Conservation (phyloP, 1,140 invertebrate genomes). For the Cydia amplana region DNA sequence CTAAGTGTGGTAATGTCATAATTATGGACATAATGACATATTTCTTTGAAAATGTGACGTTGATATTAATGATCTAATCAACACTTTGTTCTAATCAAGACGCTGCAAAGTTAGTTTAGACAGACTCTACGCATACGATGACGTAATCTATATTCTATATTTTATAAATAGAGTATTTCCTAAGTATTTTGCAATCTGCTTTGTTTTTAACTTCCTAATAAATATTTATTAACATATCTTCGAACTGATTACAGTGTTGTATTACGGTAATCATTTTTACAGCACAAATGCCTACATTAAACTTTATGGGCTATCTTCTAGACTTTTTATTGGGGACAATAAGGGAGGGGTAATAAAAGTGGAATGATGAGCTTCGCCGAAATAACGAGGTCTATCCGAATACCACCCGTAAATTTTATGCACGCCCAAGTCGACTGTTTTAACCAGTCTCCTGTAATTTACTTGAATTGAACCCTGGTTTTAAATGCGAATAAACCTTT, state of each 20-base stretch:
- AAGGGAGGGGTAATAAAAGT: slow-evolving; percentile 54
- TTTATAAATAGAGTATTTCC: no score
- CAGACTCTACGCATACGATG: no score
- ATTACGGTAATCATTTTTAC: slow-evolving; percentile 27
- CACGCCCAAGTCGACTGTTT: slow-evolving; percentile 28
- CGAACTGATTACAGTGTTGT: slow-evolving; percentile 21
- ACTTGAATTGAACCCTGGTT: slow-evolving; percentile 19
- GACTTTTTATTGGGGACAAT: slow-evolving; percentile 63
- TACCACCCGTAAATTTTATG: slow-evolving; percentile 39
- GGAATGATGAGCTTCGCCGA: slow-evolving; percentile 49
- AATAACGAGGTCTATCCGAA: slow-evolving; percentile 38
- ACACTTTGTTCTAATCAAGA: no score
- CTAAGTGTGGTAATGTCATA: no score
- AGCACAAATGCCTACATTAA: slow-evolving; percentile 38
- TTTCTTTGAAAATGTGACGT: no score
- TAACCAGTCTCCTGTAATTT: slow-evolving; percentile 28
- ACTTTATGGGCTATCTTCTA: slow-evolving; percentile 54
- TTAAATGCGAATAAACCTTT: slow-evolving; percentile 19
- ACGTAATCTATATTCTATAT: no score
- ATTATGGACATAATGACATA: no score
- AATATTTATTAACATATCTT: slow-evolving; percentile 22
- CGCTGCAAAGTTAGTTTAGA: no score
- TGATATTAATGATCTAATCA: no score
- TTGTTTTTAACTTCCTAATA: slow-evolving; percentile 14
- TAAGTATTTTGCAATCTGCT: background rate